phyloP scores from a whole-genome alignment of 2,888 invertebrate genomes.

The Andricus curvator region DNA sequence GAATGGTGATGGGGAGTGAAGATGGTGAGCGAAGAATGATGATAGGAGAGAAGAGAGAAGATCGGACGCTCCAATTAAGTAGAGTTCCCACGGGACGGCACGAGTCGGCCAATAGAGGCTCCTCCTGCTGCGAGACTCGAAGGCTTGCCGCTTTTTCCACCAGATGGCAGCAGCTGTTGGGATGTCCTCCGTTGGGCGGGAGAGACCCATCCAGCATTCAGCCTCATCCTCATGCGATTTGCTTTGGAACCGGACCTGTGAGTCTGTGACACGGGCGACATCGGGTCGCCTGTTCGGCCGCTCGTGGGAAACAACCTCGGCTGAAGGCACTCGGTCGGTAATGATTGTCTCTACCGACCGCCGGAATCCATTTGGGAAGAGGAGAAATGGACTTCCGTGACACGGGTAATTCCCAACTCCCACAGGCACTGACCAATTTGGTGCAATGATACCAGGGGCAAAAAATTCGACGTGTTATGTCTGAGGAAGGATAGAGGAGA shows the following conservation, averaged over 20 bases:
- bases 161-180: constrained; percentile 75
- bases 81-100: constrained; percentile 58
- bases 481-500: no score
- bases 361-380: constrained; percentile 1
- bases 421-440: not conserved
- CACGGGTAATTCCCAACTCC: not conserved
- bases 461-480: not conserved
- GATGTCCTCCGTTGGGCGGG: constrained; percentile 47
- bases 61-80: constrained; percentile 51
- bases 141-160: constrained; percentile 43
- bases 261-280: constrained; percentile 57
- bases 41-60: constrained; percentile 41
- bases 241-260: constrained; percentile 42
- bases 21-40: constrained; percentile 30
- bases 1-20: not conserved
- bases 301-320: constrained; percentile 53
- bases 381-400: not conserved
- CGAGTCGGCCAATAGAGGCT: constrained; percentile 36
- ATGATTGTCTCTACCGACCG: constrained; percentile 42
- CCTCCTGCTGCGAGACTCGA: constrained; percentile 26
- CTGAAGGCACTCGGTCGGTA: constrained; percentile 63
- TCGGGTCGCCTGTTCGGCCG: constrained; percentile 52
- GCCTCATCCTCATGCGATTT: constrained; percentile 4
- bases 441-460: not conserved
- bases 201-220: not conserved